Conservation (phyloP, 37 sponge, comb jelly and placozoan genomes). For the Beroe forskalii region DNA sequence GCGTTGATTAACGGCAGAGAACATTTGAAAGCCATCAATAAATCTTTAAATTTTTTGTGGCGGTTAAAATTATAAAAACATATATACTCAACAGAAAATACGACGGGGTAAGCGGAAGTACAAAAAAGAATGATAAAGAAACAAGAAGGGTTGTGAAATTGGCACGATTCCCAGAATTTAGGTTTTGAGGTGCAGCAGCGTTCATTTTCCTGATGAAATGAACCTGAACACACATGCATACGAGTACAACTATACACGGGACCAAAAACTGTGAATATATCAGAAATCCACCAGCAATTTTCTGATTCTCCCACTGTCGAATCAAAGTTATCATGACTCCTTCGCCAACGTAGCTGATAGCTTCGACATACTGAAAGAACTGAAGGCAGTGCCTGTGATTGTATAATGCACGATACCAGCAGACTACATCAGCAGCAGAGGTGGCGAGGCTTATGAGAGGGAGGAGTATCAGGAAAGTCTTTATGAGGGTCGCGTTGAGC, state of each 20-base stretch:
- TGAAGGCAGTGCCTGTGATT: not conserved
- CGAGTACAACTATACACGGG: not conserved
- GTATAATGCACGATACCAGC: not conserved
- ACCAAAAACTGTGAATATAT: not conserved
- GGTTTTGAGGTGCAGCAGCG: not conserved
- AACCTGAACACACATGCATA: not conserved
- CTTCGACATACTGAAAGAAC: not conserved
- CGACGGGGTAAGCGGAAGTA: not conserved
- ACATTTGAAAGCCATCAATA: not conserved
- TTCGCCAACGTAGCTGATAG: not conserved
- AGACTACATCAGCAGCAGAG: not conserved
- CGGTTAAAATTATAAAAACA: no score
- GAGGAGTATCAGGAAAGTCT: not conserved
- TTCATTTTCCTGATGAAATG: not conserved
- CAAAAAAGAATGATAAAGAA: not conserved
- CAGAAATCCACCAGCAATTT: not conserved
- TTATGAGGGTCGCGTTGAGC: not conserved
- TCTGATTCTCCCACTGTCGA: not conserved
- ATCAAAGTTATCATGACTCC: not conserved
- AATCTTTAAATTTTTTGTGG: not conserved
- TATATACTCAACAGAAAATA: not conserved
- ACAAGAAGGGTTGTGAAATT: not conserved
- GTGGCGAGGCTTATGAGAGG: not conserved
- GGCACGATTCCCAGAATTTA: not conserved
- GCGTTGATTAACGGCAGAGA: not conserved